Evolutionary conservation across 2,113 vertebrate species (phyloP), one percentile per base, ranked within the genome.

Genomic region (Serilophus lunatus): DNA sequence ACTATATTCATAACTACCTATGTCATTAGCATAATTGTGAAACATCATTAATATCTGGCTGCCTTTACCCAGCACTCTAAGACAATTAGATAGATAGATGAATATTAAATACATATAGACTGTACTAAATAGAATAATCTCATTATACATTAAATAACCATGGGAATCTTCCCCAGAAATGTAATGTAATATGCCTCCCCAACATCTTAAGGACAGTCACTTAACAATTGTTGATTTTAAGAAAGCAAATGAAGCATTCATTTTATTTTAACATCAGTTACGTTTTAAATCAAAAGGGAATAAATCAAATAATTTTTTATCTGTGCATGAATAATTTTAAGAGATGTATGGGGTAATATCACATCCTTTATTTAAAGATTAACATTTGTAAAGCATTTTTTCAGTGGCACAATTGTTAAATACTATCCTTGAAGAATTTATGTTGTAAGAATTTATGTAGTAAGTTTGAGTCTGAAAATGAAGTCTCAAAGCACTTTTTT

Each of bases 361-460:
- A 61, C 25, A 60, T 64, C 4, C 82, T 90, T 93, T 93, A 88
- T 93, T 91, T 91, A 84, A 56, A 88, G n/a, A 25, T 78, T 95
- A 96, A 83, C 51, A 86, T 91, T 93, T 93, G 25, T 33, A 86
- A 92, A 81, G 40, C 28, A 85, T 74, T 83, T 96, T 69, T 44
- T 29, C n/a, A 26, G 29, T 81, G 54, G 40, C 51, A 88, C 87
- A 82, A 90, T 10, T 50, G 24, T 90, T 93, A 93, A 92, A 76
- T 78, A 88, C 84, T 92, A 63, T 92, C 71, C 50, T 47, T 92
- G 91, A 96, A 92, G 95, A 51, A 92, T 87, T 95, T 72, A 40
- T 86, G 18, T 42, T 60, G n/a, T n/a, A n/a, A n/a, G n/a, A n/a
- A 84, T 63, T 68, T 82, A 83, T 91, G 10, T 64, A 51, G 63